Evolutionary conservation across 2,888 invertebrate genomes (phyloP).

Genomic region (Tuberolachnus salignus): DNA sequence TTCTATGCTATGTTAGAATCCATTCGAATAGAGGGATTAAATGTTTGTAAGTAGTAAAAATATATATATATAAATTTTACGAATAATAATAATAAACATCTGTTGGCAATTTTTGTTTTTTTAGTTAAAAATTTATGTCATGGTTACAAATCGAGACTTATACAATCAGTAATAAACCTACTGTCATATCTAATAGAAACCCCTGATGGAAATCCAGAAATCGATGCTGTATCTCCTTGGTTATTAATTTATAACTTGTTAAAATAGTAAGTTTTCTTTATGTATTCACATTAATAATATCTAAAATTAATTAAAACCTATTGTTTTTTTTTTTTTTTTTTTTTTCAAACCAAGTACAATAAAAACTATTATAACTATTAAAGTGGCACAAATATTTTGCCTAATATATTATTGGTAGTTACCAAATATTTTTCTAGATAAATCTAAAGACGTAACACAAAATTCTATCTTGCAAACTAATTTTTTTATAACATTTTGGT

Average conservation of each 20-base stretch:
- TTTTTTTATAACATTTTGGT: too few relatives aligned
- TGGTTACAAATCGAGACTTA: conserved; percentile 66
- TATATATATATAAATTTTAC: conserved; percentile 7
- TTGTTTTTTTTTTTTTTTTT: too few relatives aligned
- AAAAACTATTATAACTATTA: too few relatives aligned
- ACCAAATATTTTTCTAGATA: too few relatives aligned
- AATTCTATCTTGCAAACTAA: too few relatives aligned
- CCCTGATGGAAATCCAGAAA: conserved; percentile 69
- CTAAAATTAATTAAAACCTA: too few relatives aligned
- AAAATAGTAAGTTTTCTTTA: conserved; percentile 62
- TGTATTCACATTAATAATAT: too few relatives aligned
- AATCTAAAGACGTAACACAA: too few relatives aligned
- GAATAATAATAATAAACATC: not conserved
- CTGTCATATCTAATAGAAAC: conserved; percentile 79
- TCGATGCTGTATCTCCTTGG: conserved; percentile 79
- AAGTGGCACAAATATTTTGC: too few relatives aligned
- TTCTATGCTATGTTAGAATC: conserved; percentile 66
- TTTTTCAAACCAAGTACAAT: too few relatives aligned
- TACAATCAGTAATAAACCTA: conserved; percentile 77
- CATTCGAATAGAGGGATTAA: conserved; percentile 66
- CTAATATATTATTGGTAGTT: too few relatives aligned
- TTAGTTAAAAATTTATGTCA: conserved; percentile 31
- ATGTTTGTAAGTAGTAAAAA: conserved; percentile 63
- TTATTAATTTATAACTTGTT: conserved; percentile 81
- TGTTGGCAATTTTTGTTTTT: not conserved